Conservation (phyloP, 2,113 vertebrate genomes). For the Ahaetulla prasina region DNA sequence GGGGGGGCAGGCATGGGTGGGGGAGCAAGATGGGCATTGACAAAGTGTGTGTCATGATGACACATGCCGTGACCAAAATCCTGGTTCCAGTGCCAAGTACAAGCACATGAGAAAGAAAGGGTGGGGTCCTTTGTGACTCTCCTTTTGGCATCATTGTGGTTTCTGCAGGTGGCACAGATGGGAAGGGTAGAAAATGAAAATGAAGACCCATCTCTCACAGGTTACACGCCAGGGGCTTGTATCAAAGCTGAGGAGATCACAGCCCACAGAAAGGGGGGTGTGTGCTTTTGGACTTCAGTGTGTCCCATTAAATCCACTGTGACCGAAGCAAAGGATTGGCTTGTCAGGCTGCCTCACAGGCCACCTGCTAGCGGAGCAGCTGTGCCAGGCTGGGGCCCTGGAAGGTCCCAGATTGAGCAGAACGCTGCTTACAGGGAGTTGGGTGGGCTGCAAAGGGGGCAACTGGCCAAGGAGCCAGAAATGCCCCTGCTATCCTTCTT, state of each 20-base stretch:
- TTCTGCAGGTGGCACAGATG: neutral
- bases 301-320: neutral
- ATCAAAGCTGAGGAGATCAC: neutral
- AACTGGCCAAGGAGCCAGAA: neutral
- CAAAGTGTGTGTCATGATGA: neutral
- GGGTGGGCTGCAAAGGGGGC: neutral
- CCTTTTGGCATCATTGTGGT: neutral
- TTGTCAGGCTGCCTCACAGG: fast-evolving
- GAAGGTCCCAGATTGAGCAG: neutral
- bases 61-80: neutral
- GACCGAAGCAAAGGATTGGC: neutral
- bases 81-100: neutral
- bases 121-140: neutral
- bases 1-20: neutral
- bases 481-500: neutral
- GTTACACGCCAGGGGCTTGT: fast-evolving
- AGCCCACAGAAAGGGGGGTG: neutral
- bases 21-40: neutral
- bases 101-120: neutral
- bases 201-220: neutral
- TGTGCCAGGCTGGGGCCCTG: neutral
- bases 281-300: neutral
- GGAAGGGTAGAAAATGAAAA: neutral
- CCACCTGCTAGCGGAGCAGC: neutral
- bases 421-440: neutral